A percentile compares a stretch with the other conserved stretches of the same genome.
Conservation (phyloP, 2,797 vertebrate genomes). For the Salmo trutta region DNA sequence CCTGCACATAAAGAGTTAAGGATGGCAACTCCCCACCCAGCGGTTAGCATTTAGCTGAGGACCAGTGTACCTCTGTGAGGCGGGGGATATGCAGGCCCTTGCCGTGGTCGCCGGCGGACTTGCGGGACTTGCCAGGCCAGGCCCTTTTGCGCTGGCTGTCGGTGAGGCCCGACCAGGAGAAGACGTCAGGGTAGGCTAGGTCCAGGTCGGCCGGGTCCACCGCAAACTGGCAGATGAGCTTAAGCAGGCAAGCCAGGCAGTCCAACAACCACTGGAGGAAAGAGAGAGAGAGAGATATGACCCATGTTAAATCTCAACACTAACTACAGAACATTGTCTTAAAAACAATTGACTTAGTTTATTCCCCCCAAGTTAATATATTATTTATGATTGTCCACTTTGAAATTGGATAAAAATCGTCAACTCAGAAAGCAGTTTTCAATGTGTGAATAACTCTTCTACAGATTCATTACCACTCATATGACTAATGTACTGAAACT, state of each 20-base stretch:
- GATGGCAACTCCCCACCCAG: neutral
- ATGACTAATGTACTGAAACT: too few relatives aligned
- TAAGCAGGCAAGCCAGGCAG: constrained; percentile 96
- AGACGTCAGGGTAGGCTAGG: constrained; percentile 96
- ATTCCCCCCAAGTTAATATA: too few relatives aligned
- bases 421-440: too few relatives aligned
- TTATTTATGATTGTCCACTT: too few relatives aligned
- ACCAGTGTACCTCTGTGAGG: constrained; percentile 83
- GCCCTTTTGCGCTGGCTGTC: constrained; percentile 92
- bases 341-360: too few relatives aligned
- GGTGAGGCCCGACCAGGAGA: constrained; percentile 93
- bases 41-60: neutral
- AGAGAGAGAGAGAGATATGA: neutral
- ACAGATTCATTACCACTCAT: too few relatives aligned
- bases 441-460: too few relatives aligned
- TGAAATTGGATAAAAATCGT: too few relatives aligned
- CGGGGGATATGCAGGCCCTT: constrained; percentile 96
- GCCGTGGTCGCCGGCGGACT: constrained; percentile 88
- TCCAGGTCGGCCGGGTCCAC: constrained; percentile 96
- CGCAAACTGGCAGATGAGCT: constrained; percentile 98
- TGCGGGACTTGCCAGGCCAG: constrained; percentile 95
- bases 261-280: constrained; percentile 92
- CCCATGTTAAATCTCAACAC: neutral
- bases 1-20: neutral
- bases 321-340: neutral